Percentiles rank a stretch among this genome's conserved stretches.
phyloP scores from a whole-genome alignment of 2,888 invertebrate species.

The Drosophila ustulata region DNA sequence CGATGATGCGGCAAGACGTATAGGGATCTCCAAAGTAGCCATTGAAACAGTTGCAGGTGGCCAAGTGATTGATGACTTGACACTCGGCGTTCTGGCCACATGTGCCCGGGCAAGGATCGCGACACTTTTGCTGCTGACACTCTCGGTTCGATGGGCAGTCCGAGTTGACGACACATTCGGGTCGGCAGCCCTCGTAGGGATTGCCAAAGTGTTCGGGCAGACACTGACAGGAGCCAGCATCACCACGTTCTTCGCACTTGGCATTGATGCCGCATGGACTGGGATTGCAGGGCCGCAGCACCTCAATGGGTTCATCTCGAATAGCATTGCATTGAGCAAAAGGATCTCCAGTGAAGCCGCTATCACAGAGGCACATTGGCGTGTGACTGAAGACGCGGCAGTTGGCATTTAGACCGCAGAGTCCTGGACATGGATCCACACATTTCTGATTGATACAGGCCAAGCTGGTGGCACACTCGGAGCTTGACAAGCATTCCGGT shows the following conservation, averaged over 20 bases:
- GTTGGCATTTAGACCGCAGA: constrained; percentile 87
- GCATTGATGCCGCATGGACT: constrained; percentile 88
- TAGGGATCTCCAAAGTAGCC: constrained; percentile 90
- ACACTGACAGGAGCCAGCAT: constrained; percentile 90
- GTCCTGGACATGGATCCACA: constrained; percentile 87
- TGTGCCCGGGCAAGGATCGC: constrained; percentile 88
- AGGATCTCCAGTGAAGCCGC: constrained; percentile 88
- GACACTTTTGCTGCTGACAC: constrained; percentile 88
- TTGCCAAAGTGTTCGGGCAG: constrained; percentile 90
- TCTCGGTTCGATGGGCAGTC: constrained; percentile 89
- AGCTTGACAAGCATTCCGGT: constrained; percentile 88
- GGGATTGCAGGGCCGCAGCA: constrained; percentile 86
- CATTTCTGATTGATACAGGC: constrained; percentile 88
- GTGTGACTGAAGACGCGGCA: constrained; percentile 87
- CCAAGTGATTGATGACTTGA: constrained; percentile 88
- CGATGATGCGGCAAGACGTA: constrained; percentile 86
- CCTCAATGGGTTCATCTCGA: constrained; percentile 86
- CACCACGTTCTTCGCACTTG: constrained; percentile 90
- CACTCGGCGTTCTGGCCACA: constrained; percentile 89
- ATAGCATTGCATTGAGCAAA: constrained; percentile 84
- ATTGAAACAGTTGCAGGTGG: constrained; percentile 87
- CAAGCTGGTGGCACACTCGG: constrained; percentile 87
- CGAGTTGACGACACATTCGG: constrained; percentile 88
- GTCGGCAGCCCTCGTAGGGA: constrained; percentile 90
- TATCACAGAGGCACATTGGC: constrained; percentile 87